These are phyloP conservation scores for Semibalanus balanoides DNA, from an alignment of 1,140 invertebrate genomes.

Conservation along the genomic window DNA sequence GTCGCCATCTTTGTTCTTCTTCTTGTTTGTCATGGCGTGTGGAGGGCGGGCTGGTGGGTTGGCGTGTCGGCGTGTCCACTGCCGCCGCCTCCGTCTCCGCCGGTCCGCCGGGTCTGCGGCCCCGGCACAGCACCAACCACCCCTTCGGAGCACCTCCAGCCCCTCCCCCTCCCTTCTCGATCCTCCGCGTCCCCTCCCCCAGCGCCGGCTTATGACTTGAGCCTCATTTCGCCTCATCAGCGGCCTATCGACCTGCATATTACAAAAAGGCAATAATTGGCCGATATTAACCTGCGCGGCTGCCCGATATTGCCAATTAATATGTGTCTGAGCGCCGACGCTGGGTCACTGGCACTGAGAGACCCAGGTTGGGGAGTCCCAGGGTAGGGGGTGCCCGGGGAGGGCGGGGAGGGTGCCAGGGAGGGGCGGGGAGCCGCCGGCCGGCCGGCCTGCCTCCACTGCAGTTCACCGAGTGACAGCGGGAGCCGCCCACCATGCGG, in stretches of 20 bases:
- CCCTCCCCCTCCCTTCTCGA: not conserved
- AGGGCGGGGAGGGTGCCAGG: too few relatives aligned
- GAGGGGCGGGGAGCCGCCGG: too few relatives aligned
- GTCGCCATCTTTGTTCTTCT: conserved; percentile 1
- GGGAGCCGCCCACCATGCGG: not conserved
- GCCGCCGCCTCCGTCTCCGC: not conserved
- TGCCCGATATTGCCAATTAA: not conserved
- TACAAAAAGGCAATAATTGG: not conserved
- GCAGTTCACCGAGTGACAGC: not conserved
- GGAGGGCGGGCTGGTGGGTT: too few relatives aligned
- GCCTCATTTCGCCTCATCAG: not conserved
- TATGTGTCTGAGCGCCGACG: not conserved
- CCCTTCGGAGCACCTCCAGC: not conserved
- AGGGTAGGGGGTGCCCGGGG: too few relatives aligned
- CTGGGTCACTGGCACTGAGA: too few relatives aligned
- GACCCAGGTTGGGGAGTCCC: too few relatives aligned
- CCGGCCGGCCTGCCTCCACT: not conserved
- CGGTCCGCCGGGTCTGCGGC: too few relatives aligned
- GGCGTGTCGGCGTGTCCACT: not conserved
- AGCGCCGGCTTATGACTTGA: not conserved
- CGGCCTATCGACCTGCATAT: not conserved
- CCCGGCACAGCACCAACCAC: not conserved
- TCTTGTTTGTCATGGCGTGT: not conserved
- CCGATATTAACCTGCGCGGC: not conserved
- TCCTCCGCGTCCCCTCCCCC: not conserved